Evolutionary conservation across 2,797 vertebrate species (phyloP).

Genomic region (Cyclura pinguis): DNA sequence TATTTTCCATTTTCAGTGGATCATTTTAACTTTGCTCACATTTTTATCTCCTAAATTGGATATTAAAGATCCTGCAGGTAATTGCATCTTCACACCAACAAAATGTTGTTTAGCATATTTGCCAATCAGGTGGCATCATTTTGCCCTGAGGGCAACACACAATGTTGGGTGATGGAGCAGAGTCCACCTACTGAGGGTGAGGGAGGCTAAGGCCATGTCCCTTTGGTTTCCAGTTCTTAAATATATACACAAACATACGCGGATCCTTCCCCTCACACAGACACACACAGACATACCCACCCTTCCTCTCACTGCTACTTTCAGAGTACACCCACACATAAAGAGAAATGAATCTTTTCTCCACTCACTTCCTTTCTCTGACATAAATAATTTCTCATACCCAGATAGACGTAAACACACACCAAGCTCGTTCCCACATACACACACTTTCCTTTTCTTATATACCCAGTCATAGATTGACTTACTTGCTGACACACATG

Average conservation of each 20-base stretch:
- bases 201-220: background rate
- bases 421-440: no score
- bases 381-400: no score
- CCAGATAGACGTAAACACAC: no score
- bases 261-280: no score
- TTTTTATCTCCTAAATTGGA: background rate
- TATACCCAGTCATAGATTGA: no score
- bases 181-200: background rate
- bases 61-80: background rate
- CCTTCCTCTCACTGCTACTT: background rate
- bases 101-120: background rate
- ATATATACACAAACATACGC: background rate
- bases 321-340: background rate
- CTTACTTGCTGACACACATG: no score
- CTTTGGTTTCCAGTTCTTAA: background rate
- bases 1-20: background rate
- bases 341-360: constrained; percentile 2
- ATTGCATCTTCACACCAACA: background rate
- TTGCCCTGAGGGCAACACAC: background rate
- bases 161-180: background rate
- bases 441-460: no score
- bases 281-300: background rate
- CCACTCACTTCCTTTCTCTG: background rate
- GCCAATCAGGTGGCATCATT: background rate
- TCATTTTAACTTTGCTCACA: background rate